Conservation (phyloP, 2,797 vertebrate species). For the Pseudomugil tenellus region DNA sequence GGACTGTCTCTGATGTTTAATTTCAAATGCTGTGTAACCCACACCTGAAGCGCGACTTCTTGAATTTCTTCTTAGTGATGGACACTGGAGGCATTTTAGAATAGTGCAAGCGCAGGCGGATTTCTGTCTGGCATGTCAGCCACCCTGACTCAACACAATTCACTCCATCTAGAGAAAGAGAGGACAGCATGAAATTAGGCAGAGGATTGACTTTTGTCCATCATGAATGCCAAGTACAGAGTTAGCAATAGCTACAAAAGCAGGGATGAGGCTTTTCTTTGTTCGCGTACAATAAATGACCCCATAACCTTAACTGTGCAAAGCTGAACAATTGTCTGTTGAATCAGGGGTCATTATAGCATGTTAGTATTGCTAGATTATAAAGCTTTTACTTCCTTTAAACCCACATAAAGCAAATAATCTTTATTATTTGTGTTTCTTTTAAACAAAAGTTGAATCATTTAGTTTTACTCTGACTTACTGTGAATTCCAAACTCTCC, state of each 20-base stretch:
- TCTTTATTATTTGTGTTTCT: background rate
- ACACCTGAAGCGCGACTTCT: conserved; percentile 98
- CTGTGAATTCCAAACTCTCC: conserved; percentile 91
- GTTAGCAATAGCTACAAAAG: conserved; percentile 1
- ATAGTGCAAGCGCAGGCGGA: conserved; percentile 94
- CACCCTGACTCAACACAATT: conserved; percentile 92
- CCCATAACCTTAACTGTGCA: conserved; percentile 1
- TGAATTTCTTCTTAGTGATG: conserved; percentile 97
- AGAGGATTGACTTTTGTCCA: conserved; percentile 2
- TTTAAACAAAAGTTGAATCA: too few relatives aligned
- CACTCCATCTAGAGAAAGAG: conserved; percentile 81
- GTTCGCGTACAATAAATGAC: conserved; percentile 6
- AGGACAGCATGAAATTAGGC: conserved; percentile 15
- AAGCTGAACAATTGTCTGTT: conserved; percentile 12
- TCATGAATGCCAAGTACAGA: conserved; percentile 23
- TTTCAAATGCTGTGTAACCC: conserved; percentile 2
- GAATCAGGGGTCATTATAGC: background rate
- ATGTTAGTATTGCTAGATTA: background rate
- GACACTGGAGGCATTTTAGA: conserved; percentile 91
- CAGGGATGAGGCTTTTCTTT: background rate
- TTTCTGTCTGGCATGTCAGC: conserved; percentile 97
- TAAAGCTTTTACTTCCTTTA: background rate
- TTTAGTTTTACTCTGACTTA: conserved; percentile 81
- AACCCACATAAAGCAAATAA: background rate
- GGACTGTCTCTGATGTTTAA: conserved; percentile 44